These are phyloP conservation scores for Erpornis zantholeuca DNA, from an alignment of 2,113 vertebrate genomes.

Conservation along the genomic window DNA sequence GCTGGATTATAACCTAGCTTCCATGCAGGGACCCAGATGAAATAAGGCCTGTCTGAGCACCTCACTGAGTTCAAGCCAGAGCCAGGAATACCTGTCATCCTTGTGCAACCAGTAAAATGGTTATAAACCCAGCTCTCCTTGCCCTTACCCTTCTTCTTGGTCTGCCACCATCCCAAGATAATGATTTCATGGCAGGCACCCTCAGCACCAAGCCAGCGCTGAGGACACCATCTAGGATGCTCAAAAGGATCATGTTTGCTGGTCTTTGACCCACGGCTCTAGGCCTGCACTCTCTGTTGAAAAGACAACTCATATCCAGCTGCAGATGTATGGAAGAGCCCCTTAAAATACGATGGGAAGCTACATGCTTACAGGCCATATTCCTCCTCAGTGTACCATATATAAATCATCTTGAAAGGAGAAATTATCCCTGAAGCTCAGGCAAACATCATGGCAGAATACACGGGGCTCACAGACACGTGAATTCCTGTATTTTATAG, in stretches of 20 bases:
- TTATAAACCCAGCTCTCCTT: not conserved
- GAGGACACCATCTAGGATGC: not conserved
- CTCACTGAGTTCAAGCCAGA: not conserved
- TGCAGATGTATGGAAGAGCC: not conserved
- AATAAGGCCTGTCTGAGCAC: not conserved
- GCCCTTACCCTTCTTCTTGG: not conserved
- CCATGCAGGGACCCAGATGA: not conserved
- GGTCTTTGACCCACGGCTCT: not conserved
- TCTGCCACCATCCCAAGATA: not conserved
- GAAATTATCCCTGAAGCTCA: not conserved
- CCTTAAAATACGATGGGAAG: not conserved
- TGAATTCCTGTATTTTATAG: not conserved
- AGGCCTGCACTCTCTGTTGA: not conserved
- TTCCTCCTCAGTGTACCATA: not conserved
- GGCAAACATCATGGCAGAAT: not conserved
- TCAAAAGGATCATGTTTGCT: not conserved
- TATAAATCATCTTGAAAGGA: not conserved
- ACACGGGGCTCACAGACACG: not conserved
- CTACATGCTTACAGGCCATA: not conserved
- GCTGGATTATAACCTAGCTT: not conserved
- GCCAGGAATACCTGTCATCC: not conserved
- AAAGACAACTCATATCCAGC: rapidly evolving
- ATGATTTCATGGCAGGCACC: not conserved
- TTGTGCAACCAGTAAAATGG: not conserved
- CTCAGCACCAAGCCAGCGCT: not conserved